Conservation (phyloP, 2,888 invertebrate genomes). For the Congeria kusceri region DNA sequence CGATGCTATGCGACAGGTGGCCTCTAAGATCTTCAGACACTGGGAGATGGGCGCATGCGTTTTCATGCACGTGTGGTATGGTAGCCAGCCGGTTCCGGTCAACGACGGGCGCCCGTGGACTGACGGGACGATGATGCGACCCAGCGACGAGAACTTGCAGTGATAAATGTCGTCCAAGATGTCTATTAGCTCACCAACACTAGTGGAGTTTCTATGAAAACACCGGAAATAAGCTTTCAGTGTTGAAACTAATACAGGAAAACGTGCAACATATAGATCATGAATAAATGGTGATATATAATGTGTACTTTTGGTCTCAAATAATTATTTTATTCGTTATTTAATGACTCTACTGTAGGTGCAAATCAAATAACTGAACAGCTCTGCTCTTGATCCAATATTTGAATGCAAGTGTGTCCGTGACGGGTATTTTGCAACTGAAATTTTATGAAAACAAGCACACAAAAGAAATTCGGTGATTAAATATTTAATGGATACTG, state of each 20-base stretch:
- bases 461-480: background rate
- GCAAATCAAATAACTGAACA: no score
- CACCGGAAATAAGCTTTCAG: background rate
- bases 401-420: background rate
- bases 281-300: no score
- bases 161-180: constrained; percentile 44
- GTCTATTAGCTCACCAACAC: constrained; percentile 27
- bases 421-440: background rate
- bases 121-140: constrained; percentile 28
- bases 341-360: no score
- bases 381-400: background rate
- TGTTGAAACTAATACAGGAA: no score
- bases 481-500: background rate
- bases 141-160: constrained; percentile 40
- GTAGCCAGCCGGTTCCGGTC: constrained; percentile 44
- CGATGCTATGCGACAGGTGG: constrained; percentile 32
- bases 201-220: constrained; percentile 21
- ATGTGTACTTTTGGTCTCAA: no score
- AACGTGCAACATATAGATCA: no score
- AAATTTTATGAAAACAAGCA: background rate
- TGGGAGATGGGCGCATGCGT: constrained; percentile 18
- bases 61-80: constrained; percentile 25
- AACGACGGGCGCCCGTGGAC: constrained; percentile 31
- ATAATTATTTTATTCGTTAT: no score
- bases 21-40: constrained; percentile 33